Conservation (phyloP, 1,140 invertebrate species). For the Cotesia glomerata region DNA sequence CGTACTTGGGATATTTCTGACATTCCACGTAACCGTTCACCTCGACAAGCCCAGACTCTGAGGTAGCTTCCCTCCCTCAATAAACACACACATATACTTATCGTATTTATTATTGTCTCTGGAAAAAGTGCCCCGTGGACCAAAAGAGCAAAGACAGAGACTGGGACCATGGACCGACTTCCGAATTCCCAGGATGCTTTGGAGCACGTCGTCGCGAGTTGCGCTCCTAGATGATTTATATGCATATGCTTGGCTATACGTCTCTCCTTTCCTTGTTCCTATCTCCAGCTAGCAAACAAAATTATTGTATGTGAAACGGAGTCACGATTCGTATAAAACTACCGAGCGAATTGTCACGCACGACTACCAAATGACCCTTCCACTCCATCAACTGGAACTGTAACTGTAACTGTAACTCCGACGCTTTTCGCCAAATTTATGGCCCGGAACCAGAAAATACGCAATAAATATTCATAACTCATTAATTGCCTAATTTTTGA, state of each 20-base stretch:
- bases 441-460: no score
- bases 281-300: no score
- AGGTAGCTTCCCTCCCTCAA: slow-evolving; percentile 3
- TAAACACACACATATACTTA: not conserved
- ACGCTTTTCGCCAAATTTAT: no score
- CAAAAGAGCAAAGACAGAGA: not conserved
- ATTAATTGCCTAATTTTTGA: no score
- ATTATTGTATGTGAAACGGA: slow-evolving; percentile 11
- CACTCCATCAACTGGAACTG: not conserved
- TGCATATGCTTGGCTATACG: slow-evolving; percentile 19
- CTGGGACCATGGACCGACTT: slow-evolving; percentile 38
- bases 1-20: slow-evolving; percentile 56
- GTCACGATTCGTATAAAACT: slow-evolving; percentile 25
- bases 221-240: slow-evolving; percentile 26
- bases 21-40: slow-evolving; percentile 50
- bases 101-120: no score
- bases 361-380: not conserved
- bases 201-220: slow-evolving; percentile 35
- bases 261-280: not conserved
- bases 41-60: slow-evolving; percentile 10
- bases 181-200: slow-evolving; percentile 56
- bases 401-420: no score
- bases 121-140: not conserved
- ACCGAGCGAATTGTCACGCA: slow-evolving; percentile 22
- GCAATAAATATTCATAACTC: no score